A percentile compares a stretch with the other conserved stretches of the same genome.
phyloP scores from a whole-genome alignment of 1,140 invertebrate species.

The Diuraphis noxia region DNA sequence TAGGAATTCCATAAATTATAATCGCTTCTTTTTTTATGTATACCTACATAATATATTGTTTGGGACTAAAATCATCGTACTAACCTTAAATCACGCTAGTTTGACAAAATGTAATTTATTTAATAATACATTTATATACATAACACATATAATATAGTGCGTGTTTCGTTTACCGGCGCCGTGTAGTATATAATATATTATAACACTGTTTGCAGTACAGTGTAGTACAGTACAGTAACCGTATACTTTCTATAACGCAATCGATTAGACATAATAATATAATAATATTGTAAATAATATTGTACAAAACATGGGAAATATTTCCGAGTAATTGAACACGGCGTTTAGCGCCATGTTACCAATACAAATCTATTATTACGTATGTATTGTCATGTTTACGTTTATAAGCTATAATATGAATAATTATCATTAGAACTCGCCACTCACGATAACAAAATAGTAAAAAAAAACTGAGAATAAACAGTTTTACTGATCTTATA shows the following conservation, averaged over 20 bases:
- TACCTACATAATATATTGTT: neutral
- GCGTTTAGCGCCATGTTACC: neutral
- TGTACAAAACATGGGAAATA: neutral
- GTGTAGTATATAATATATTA: neutral
- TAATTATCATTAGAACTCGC: neutral
- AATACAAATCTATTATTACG: neutral
- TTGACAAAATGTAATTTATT: neutral
- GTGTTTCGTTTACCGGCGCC: neutral
- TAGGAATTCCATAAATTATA: neutral
- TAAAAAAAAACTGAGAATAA: neutral
- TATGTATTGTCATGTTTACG: neutral
- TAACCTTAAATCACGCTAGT: neutral
- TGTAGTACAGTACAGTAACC: neutral
- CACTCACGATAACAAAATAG: neutral
- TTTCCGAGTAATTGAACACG: neutral
- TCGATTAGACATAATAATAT: neutral
- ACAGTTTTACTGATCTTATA: neutral
- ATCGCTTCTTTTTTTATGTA: neutral
- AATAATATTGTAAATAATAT: neutral
- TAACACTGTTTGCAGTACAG: neutral
- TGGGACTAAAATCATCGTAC: neutral
- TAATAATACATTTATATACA: too few species aligned
- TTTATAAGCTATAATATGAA: neutral
- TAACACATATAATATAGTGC: neutral
- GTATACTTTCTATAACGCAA: neutral